phyloP scores from a whole-genome alignment of 2,113 vertebrate species.

The Colistium nudipinnis region DNA sequence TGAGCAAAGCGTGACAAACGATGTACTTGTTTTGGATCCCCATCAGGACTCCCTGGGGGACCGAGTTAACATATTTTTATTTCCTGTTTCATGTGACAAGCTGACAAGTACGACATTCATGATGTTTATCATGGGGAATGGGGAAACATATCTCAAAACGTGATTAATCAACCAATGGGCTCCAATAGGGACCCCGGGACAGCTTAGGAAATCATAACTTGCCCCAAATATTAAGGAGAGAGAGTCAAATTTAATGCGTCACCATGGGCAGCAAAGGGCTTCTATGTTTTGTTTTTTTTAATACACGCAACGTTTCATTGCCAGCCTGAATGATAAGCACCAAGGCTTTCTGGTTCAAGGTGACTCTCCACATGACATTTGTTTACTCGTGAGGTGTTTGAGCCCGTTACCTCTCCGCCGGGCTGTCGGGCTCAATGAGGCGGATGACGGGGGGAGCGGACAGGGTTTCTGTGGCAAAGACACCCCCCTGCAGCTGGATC shows the following conservation, averaged over 20 bases:
- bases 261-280: no score
- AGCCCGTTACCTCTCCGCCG: constrained; percentile 90
- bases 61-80: no score
- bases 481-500: constrained; percentile 96
- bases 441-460: constrained; percentile 92
- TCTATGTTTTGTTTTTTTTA: no score
- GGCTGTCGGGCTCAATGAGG: constrained; percentile 96
- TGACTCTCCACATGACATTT: constrained; percentile 55
- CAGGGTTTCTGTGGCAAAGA: constrained; percentile 95
- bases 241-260: background rate
- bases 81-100: no score
- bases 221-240: background rate
- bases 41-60: no score
- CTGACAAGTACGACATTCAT: no score
- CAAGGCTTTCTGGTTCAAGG: constrained; percentile 45
- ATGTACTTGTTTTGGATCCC: no score
- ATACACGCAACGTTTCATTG: constrained; percentile 31
- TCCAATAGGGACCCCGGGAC: no score
- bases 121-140: no score
- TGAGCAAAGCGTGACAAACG: no score
- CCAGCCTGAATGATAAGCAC: constrained; percentile 49
- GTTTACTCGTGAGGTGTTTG: constrained; percentile 44
- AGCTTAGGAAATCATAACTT: background rate
- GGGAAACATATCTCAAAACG: background rate
- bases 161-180: no score